A percentile compares a stretch with the other conserved stretches of the same genome.
Conservation (phyloP, 2,888 invertebrate genomes). For the Parapristionchus giblindavisi region DNA sequence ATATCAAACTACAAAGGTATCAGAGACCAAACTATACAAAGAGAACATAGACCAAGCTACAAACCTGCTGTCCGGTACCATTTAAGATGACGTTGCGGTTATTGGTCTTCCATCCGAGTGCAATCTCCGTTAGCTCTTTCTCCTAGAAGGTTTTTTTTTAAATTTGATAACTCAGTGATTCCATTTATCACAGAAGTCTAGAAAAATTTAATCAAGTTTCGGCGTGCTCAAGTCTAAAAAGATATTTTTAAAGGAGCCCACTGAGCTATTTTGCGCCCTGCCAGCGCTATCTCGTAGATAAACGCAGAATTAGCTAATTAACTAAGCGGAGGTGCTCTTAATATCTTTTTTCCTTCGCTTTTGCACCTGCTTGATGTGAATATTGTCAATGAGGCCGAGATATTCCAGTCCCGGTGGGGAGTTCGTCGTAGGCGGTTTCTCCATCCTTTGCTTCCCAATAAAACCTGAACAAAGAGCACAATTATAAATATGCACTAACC, state of each 20-base stretch:
- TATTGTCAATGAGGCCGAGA: conserved; percentile 13
- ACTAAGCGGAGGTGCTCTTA: background rate
- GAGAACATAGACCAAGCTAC: no score
- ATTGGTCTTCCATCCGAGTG: conserved; percentile 54
- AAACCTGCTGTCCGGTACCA: conserved; percentile 50
- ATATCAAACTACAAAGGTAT: background rate
- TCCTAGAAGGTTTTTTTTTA: no score
- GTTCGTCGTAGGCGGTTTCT: conserved; percentile 44
- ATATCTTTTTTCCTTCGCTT: background rate
- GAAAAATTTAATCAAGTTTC: background rate
- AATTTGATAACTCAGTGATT: no score
- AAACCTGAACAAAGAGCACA: no score
- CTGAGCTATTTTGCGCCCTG: no score
- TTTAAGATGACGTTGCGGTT: conserved; percentile 56
- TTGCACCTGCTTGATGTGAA: conserved; percentile 34
- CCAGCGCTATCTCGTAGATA: no score
- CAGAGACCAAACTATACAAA: background rate
- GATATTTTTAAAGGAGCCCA: background rate
- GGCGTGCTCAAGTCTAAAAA: no score
- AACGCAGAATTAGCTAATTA: background rate
- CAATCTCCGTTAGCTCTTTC: conserved; percentile 50
- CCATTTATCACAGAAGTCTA: background rate
- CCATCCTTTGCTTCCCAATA: no score
- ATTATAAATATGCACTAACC: no score
- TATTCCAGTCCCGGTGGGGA: conserved; percentile 25